Evolutionary conservation across 2,888 invertebrate species (phyloP).

Genomic region (Melieria omissa): DNA sequence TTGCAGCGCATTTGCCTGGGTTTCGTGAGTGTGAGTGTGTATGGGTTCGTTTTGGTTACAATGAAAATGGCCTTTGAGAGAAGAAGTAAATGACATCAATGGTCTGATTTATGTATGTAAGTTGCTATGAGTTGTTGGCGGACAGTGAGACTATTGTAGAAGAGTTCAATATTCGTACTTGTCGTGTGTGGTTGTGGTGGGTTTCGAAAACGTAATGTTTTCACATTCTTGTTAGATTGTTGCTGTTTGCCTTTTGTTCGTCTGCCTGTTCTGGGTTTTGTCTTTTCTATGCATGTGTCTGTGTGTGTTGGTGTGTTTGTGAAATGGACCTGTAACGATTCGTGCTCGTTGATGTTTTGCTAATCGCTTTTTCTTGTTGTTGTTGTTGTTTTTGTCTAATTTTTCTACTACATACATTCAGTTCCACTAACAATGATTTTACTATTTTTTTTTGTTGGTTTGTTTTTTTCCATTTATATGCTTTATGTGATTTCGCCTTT

Average conservation of each 20-base stretch:
- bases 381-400: neutral
- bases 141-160: no score
- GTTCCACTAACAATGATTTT: conserved; percentile 4
- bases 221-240: no score
- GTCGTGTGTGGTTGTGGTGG: no score
- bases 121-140: no score
- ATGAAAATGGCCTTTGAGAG: no score
- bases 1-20: neutral
- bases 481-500: neutral
- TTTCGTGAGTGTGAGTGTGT: neutral
- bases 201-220: no score
- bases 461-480: conserved; percentile 6
- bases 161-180: no score
- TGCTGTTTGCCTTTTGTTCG: no score
- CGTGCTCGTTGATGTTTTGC: neutral
- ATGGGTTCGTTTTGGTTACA: no score
- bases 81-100: no score
- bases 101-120: no score
- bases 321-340: neutral
- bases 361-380: neutral
- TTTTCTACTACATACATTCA: neutral
- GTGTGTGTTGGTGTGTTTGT: conserved; percentile 6
- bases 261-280: neutral
- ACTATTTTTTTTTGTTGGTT: conserved; percentile 4
- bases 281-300: conserved; percentile 6